Conservation (phyloP, 2,113 vertebrate species). For the Pionites leucogaster region DNA sequence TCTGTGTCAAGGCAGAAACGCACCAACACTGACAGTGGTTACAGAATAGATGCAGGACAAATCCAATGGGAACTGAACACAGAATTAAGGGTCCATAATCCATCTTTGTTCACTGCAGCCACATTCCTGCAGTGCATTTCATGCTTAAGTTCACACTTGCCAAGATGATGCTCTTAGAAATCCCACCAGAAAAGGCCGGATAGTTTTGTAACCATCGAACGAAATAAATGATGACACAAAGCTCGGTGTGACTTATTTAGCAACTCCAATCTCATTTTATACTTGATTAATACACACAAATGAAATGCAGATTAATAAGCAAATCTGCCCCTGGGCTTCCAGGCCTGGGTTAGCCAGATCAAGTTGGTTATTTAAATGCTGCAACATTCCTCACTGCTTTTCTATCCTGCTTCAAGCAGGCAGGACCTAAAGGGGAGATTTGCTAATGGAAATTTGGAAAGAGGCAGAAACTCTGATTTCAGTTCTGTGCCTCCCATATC, state of each 20-base stretch:
- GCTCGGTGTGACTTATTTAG: not conserved
- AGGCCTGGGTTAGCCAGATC: not conserved
- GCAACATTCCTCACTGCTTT: not conserved
- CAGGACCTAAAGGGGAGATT: not conserved
- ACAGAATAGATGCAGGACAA: not conserved
- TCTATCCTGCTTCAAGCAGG: not conserved
- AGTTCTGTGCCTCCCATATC: accelerated
- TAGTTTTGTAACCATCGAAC: not conserved
- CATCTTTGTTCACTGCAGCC: not conserved
- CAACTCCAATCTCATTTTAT: not conserved
- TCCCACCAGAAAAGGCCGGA: not conserved
- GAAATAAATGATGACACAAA: not conserved
- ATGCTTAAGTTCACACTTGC: accelerated
- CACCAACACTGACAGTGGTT: not conserved
- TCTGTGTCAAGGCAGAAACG: not conserved
- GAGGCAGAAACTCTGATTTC: not conserved
- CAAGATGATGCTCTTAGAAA: not conserved
- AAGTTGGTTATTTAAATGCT: not conserved
- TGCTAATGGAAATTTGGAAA: not conserved
- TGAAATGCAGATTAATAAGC: not conserved
- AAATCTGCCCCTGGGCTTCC: not conserved
- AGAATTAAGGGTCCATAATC: not conserved
- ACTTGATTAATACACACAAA: not conserved
- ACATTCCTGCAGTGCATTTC: not conserved
- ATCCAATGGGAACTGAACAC: not conserved